phyloP scores from a whole-genome alignment of 2,797 vertebrate genomes.

The Melanogrammus aeglefinus region DNA sequence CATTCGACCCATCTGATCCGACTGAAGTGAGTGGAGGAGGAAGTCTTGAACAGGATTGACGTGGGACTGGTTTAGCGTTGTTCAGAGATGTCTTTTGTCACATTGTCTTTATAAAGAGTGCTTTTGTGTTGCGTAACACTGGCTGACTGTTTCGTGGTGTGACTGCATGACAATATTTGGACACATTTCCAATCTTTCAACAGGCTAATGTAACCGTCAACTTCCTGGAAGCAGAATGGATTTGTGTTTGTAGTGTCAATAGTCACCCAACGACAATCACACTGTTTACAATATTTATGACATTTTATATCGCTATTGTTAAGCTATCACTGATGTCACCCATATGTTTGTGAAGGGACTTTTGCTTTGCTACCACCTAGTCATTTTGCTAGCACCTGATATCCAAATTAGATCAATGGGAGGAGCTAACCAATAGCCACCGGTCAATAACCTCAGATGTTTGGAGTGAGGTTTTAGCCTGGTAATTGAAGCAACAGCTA shows the following conservation, averaged over 20 bases:
- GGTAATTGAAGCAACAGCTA: neutral
- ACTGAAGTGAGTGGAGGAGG: neutral
- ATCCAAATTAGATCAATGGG: neutral
- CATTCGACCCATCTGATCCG: neutral
- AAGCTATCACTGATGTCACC: neutral
- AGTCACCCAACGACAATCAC: conserved; percentile 8
- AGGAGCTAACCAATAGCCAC: neutral
- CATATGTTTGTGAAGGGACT: neutral
- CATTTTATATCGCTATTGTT: neutral
- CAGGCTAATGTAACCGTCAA: conserved; percentile 3
- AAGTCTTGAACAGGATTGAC: neutral
- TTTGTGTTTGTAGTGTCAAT: neutral
- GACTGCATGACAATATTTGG: conserved; percentile 13
- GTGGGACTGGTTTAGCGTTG: neutral
- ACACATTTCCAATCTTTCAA: conserved; percentile 6
- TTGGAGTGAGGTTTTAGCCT: neutral
- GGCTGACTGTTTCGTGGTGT: neutral
- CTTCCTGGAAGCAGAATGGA: conserved; percentile 25
- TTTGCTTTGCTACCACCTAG: neutral
- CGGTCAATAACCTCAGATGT: neutral
- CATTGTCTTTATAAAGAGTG: conserved; percentile 2
- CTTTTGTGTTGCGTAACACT: neutral
- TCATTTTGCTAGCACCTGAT: neutral
- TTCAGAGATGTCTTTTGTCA: neutral
- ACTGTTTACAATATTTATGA: conserved; percentile 56